Base-by-base conservation (phyloP, 2,888 invertebrate genomes). In the Caenorhabditis uteleia region DNA sequence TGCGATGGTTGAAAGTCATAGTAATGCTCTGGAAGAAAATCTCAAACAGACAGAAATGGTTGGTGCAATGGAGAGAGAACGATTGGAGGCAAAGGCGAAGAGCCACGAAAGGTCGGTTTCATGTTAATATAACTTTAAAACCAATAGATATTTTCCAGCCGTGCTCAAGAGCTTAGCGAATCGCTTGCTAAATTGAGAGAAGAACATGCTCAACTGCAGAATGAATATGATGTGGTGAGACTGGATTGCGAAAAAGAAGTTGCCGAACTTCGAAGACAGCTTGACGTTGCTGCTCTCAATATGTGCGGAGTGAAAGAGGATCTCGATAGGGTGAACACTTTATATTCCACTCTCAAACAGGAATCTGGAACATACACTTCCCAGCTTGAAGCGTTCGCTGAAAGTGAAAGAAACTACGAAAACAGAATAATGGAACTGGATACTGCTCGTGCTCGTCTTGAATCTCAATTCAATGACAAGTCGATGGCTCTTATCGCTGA, bases 31-130 rank as follows among this genome's bases (percentile, higher is more conserved):
- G 38, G 72, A 75, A 39, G 59, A 57, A 20, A 68, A 64, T 25
- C 43, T 75, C 12, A 70, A 69, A n/a, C 61, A 70, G 21, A 42
- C 61, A 2, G 64, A 70, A 38, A 38, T 61, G 20, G 42, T 69
- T 53, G 64, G 60, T 20, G 29, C 47, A 5, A 29, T 72, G 53
- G 70, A 70, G 21, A 55, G 55, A 29, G 59, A 61, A 23, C 53
- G 70, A 16, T 50, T 74, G 0, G 31, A 50, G 14, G 56, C 49
- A n/a, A 45, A 60, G 16, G 48, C 61, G 1, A 54, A 64, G 27
- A 56, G 51, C 18, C 56, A 47, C 6, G 67, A 65, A 47, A 47
- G 49, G 40, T 46, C 14, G 16, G 34, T 51, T 6, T 4, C 7
- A 2, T 16, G 10, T 34, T 14, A 34, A 7, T 38, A 18, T 10